Percentiles rank a stretch among this genome's conserved stretches.
Conservation (phyloP, 2,113 vertebrate species). For the Sebastes schlegelii region DNA sequence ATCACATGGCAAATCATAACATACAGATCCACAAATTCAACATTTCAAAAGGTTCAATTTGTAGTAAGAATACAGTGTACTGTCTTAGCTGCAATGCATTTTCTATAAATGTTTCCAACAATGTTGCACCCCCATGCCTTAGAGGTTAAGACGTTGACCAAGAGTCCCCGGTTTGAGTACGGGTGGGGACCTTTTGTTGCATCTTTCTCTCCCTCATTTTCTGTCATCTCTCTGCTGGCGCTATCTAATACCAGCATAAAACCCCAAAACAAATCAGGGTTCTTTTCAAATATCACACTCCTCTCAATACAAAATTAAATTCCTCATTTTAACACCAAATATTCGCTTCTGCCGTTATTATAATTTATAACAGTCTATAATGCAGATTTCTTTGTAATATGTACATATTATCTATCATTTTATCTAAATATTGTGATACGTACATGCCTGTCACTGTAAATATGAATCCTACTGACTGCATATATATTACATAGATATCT, state of each 20-base stretch:
- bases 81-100: neutral
- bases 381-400: too few relatives aligned
- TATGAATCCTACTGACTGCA: too few relatives aligned
- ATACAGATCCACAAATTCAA: neutral
- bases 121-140: neutral
- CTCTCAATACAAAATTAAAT: too few relatives aligned
- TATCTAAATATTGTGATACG: too few relatives aligned
- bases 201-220: neutral
- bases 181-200: neutral
- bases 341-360: too few relatives aligned
- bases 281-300: neutral
- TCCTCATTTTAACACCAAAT: too few relatives aligned
- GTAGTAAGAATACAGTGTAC: neutral
- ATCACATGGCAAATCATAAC: neutral
- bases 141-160: neutral
- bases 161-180: neutral
- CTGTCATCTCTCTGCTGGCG: neutral
- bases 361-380: too few relatives aligned
- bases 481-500: too few relatives aligned
- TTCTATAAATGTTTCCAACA: too few relatives aligned
- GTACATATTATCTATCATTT: too few relatives aligned
- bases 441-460: too few relatives aligned
- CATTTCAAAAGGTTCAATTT: neutral
- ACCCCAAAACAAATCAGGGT: neutral
- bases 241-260: neutral